Evolutionary conservation across 2,888 invertebrate species (phyloP), one percentile per base, ranked within the genome.

Genomic region (Pachycephus smyrnensis): DNA sequence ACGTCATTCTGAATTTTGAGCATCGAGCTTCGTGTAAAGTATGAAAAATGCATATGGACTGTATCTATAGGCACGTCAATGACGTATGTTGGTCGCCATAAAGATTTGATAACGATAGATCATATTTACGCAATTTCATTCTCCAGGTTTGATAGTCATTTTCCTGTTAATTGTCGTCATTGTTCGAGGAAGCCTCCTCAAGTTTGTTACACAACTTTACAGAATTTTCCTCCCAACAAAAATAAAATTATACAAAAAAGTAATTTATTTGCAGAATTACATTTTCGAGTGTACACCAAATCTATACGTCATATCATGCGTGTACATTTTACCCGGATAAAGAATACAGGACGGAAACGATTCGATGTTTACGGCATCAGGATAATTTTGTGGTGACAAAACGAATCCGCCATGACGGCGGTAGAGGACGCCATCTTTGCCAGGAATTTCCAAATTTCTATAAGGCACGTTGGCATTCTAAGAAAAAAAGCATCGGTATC

Each of bases 331-430:
- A 4, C 92, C 92, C 6, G 93, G 92, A 76, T 87, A 84, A 15
- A 93, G 83, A 15, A 92, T 82, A 37, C 90, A 89, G 37, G 90
- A 86, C 1, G 92, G 92, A 80, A 92, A 92, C 76, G 90, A 85
- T 11, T 86, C 89, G 80, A 89, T 86, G 84, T 93, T 92, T 12
- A 93, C 86, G 11, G 93, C 92, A 88, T 94, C 92, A 0, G 94
- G 93, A 85, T 92, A 94, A 83, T 93, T 93, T 84, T 94, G 94
- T 0, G 94, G 92, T 83, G 94, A 94, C 68, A 94, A 85, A 84
- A 93, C 93, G 82, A 94, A 92, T 23, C 92, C 94, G 15, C 92
- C 92, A 84, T 93, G 93, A 81, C 92, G 91, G 6, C 87, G 86
- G 85, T 94, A 94, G n/a, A 86, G 80, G 1, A 89, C 88, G 4